phyloP scores from a whole-genome alignment of 2,113 vertebrate genomes.

The Platanista minor region DNA sequence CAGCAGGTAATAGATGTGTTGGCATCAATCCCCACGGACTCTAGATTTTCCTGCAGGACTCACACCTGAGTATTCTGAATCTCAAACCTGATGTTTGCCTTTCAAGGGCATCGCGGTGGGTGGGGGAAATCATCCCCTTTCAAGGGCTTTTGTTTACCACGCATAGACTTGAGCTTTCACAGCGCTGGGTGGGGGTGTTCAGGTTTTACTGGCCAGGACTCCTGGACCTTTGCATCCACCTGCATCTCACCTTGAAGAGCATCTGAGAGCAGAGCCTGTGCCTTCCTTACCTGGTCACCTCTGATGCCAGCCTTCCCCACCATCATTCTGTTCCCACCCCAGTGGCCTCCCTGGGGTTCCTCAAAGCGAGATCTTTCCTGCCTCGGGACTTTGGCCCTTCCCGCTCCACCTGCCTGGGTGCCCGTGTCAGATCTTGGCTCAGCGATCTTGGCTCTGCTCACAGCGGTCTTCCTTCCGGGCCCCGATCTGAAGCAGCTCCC shows the following conservation, averaged over 20 bases:
- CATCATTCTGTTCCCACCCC: background rate
- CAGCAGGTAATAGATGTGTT: background rate
- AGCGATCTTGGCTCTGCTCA: background rate
- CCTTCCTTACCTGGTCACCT: background rate
- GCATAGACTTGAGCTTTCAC: background rate
- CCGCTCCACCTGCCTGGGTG: fast-evolving
- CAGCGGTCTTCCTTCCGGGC: background rate
- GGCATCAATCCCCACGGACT: background rate
- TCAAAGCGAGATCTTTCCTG: background rate
- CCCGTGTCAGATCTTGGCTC: background rate
- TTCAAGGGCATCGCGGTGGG: background rate
- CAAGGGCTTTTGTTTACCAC: background rate
- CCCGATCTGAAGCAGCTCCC: background rate
- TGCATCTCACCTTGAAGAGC: background rate
- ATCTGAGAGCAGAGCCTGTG: background rate
- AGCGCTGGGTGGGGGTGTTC: no score
- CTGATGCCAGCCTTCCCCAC: fast-evolving
- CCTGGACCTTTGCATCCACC: background rate
- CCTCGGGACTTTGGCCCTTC: background rate
- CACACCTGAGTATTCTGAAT: background rate
- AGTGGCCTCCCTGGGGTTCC: background rate
- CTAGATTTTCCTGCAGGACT: background rate
- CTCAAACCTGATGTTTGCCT: background rate
- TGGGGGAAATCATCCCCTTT: fast-evolving
- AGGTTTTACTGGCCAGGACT: background rate